Conservation (phyloP, 2,113 vertebrate species). For the Taxidea taxus region DNA sequence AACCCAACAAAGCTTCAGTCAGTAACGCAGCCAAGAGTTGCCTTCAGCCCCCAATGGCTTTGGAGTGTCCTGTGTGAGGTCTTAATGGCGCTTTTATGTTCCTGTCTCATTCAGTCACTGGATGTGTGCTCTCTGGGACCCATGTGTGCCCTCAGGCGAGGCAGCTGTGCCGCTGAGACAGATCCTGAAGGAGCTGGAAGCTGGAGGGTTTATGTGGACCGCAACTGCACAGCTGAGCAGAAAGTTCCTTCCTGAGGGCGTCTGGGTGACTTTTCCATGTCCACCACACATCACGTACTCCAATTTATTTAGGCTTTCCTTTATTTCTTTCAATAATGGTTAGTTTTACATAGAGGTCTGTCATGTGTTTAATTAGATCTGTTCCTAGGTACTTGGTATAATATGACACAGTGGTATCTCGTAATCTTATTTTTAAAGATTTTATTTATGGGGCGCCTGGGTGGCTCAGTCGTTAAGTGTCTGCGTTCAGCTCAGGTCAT, state of each 20-base stretch:
- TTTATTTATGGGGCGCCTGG: too few species aligned
- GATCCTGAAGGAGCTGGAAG: background rate
- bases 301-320: background rate
- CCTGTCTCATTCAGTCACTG: background rate
- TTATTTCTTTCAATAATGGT: background rate
- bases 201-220: background rate
- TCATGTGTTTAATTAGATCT: background rate
- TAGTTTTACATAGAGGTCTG: background rate
- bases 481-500: too few species aligned
- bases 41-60: background rate
- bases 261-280: background rate
- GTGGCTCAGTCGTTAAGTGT: too few species aligned
- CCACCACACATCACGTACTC: background rate
- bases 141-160: background rate
- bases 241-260: background rate
- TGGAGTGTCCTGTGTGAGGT: background rate
- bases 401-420: background rate
- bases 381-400: background rate
- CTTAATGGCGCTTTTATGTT: background rate
- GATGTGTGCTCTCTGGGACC: background rate
- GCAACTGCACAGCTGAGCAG: background rate
- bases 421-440: too few species aligned
- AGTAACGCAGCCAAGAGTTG: background rate
- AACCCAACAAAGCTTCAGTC: rapidly evolving
- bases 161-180: background rate